Evolutionary conservation across 2,888 invertebrate genomes (phyloP).

Genomic region (Monochamus alternatus): DNA sequence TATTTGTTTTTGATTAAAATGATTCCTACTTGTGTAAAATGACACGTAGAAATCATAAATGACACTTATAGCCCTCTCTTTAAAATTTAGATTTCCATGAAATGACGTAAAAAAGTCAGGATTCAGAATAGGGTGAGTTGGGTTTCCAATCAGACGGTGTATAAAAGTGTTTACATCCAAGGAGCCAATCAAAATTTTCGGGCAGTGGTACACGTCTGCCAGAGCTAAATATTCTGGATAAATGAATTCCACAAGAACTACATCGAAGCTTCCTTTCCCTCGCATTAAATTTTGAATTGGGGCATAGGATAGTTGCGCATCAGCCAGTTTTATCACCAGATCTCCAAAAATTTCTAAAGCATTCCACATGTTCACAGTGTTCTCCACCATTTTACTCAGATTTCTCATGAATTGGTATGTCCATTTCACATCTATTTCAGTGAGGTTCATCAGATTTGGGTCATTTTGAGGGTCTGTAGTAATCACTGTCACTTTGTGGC

Average conservation of each 20-base stretch:
- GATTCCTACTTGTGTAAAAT: background rate
- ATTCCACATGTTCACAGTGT: slow-evolving; percentile 7
- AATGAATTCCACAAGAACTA: slow-evolving; percentile 52
- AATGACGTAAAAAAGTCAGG: background rate
- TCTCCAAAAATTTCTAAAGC: background rate
- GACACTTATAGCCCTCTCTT: slow-evolving; percentile 58
- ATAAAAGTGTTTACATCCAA: background rate
- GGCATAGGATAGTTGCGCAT: background rate
- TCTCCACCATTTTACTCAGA: background rate
- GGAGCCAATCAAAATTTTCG: background rate
- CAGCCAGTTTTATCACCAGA: background rate
- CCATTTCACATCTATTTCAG: slow-evolving; percentile 38
- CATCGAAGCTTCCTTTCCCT: slow-evolving; percentile 46
- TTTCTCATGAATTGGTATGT: slow-evolving; percentile 36
- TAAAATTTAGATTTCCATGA: slow-evolving; percentile 61
- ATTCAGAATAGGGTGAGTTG: slow-evolving; percentile 10
- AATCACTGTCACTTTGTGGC: slow-evolving; percentile 18
- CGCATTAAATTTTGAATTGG: slow-evolving; percentile 16
- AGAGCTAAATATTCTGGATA: slow-evolving; percentile 48
- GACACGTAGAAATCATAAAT: slow-evolving; percentile 9
- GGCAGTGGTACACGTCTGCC: slow-evolving; percentile 41
- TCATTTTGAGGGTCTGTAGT: slow-evolving; percentile 18
- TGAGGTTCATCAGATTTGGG: slow-evolving; percentile 41
- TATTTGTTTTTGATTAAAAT: background rate
- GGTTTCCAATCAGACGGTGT: slow-evolving; percentile 29